Evolutionary conservation across 2,113 vertebrate genomes (phyloP).

Genomic region (Apodemus speciosus): DNA sequence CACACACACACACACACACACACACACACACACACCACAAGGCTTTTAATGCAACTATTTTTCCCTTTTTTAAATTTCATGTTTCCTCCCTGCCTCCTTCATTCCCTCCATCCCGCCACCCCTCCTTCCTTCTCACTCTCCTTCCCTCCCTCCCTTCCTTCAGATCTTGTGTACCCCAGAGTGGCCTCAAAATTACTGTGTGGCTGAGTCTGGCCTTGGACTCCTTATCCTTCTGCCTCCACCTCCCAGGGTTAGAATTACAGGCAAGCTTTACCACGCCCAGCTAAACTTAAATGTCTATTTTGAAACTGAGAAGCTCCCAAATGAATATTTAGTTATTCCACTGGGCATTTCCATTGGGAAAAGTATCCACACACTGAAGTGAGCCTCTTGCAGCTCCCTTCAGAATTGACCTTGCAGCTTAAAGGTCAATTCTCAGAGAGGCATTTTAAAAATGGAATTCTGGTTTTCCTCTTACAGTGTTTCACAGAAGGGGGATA

Average conservation of each 20-base stretch:
- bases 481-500: background rate
- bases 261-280: background rate
- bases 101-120: background rate
- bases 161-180: background rate
- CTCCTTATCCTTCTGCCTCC: background rate
- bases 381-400: background rate
- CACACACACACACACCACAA: no score
- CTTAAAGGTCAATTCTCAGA: slow-evolving; percentile 9
- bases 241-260: background rate
- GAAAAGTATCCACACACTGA: background rate
- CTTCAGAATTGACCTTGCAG: no score
- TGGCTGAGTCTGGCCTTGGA: background rate
- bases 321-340: background rate
- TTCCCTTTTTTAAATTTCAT: background rate
- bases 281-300: background rate
- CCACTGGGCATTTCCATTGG: background rate
- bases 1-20: no score
- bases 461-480: background rate
- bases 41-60: background rate
- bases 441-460: background rate
- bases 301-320: slow-evolving; percentile 47
- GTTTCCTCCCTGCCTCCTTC: background rate
- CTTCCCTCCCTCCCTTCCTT: background rate
- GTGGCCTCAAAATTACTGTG: background rate
- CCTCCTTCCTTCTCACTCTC: background rate